phyloP scores from a whole-genome alignment of 2,113 vertebrate species.

The Nanorana parkeri region DNA sequence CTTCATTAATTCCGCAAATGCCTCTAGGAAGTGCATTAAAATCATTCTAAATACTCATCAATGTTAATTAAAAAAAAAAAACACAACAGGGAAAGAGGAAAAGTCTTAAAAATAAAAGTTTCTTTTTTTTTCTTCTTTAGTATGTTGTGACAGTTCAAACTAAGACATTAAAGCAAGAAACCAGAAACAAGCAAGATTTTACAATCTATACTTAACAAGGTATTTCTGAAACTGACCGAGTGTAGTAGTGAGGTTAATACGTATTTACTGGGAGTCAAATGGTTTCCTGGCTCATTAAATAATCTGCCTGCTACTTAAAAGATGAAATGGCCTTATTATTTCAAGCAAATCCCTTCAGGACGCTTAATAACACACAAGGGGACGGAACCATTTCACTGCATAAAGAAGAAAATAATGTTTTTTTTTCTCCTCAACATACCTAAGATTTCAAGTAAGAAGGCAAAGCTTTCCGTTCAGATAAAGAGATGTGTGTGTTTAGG shows the following conservation, averaged over 20 bases:
- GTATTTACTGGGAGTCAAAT: slow-evolving; percentile 44
- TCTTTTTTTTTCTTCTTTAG: slow-evolving; percentile 1
- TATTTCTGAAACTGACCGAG: slow-evolving; percentile 26
- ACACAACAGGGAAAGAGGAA: neutral
- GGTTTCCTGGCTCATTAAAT: slow-evolving; percentile 53
- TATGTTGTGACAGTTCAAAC: neutral
- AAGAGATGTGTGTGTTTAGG: neutral
- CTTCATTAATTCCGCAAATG: slow-evolving; percentile 53
- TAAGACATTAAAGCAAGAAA: slow-evolving; percentile 11
- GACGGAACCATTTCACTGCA: neutral
- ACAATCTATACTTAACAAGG: slow-evolving; percentile 35
- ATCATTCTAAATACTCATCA: slow-evolving; percentile 43
- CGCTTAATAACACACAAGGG: slow-evolving; percentile 17
- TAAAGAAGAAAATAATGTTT: neutral
- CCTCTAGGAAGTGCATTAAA: slow-evolving; percentile 56
- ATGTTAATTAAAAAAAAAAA: slow-evolving; percentile 52
- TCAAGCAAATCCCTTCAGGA: slow-evolving; percentile 37
- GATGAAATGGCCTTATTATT: slow-evolving; percentile 53
- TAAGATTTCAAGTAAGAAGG: neutral
- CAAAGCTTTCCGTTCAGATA: neutral
- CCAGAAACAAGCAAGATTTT: neutral
- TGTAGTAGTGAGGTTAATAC: slow-evolving; percentile 30
- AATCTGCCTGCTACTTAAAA: slow-evolving; percentile 51
- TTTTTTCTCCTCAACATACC: slow-evolving; percentile 1
- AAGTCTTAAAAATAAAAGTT: neutral